Evolutionary conservation across 2,797 vertebrate species (phyloP).

Genomic region (Lepus oiostolus): DNA sequence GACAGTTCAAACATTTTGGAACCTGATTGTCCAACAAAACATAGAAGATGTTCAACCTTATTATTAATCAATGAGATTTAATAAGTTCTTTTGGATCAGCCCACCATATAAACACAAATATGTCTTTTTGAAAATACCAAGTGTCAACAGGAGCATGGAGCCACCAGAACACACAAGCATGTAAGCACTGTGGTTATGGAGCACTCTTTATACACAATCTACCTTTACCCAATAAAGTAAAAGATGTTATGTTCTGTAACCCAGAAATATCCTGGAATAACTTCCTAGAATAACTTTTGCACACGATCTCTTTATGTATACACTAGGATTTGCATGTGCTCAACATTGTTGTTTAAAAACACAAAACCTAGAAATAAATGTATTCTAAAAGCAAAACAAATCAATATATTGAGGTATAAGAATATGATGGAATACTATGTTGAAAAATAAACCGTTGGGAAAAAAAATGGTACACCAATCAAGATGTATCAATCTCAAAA

Average conservation of each 20-base stretch:
- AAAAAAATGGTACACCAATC: neutral
- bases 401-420: neutral
- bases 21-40: neutral
- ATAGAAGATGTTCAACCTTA: neutral
- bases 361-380: neutral
- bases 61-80: neutral
- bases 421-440: neutral
- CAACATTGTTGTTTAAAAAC: neutral
- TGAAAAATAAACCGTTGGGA: neutral
- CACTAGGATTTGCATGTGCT: neutral
- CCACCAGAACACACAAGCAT: neutral
- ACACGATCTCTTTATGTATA: neutral
- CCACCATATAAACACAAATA: constrained; percentile 18
- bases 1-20: neutral
- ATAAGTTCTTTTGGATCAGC: neutral
- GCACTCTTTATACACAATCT: neutral
- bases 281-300: neutral
- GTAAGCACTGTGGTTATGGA: neutral
- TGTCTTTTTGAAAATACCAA: neutral
- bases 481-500: neutral
- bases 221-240: neutral
- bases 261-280: neutral
- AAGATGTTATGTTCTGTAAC: neutral
- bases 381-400: neutral
- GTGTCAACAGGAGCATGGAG: neutral